Conservation (phyloP, 2,888 invertebrate genomes). For the Leucozona laternaria region DNA sequence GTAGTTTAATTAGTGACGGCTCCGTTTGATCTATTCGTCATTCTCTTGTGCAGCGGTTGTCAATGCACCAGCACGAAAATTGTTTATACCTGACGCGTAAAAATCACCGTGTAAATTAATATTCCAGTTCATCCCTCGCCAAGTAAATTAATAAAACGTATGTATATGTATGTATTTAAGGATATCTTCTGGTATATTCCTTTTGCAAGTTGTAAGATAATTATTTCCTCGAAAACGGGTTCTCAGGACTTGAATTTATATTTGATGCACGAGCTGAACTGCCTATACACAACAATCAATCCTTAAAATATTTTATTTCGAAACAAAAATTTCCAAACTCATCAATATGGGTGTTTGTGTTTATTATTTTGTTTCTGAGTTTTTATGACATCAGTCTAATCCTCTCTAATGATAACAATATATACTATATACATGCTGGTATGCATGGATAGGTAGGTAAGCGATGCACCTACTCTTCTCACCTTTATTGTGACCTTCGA, state of each 20-base stretch:
- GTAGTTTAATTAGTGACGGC: conserved; percentile 26
- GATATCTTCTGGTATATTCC: background rate
- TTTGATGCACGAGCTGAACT: background rate
- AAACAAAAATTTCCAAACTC: background rate
- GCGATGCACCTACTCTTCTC: background rate
- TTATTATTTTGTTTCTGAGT: conserved; percentile 40
- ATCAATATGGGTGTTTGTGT: conserved; percentile 26
- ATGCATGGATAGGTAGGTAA: background rate
- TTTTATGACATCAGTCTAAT: conserved; percentile 43
- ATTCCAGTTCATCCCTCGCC: background rate
- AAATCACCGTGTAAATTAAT: conserved; percentile 22
- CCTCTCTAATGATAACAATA: conserved; percentile 40
- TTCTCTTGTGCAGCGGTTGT: background rate
- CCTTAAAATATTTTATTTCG: background rate
- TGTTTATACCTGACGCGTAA: conserved; percentile 53
- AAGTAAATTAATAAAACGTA: background rate
- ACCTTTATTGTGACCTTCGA: conserved; percentile 34
- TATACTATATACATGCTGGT: too few species aligned
- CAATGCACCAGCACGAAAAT: background rate
- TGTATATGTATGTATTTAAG: too few species aligned
- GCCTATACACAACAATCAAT: background rate
- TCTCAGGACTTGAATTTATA: conserved; percentile 3
- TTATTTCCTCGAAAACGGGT: conserved; percentile 55
- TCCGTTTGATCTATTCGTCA: conserved; percentile 25
- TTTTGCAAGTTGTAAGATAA: background rate